Percentiles rank a stretch among this genome's conserved stretches.
Conservation (phyloP, 1,140 invertebrate species). For the Mactra quadrangularis region DNA sequence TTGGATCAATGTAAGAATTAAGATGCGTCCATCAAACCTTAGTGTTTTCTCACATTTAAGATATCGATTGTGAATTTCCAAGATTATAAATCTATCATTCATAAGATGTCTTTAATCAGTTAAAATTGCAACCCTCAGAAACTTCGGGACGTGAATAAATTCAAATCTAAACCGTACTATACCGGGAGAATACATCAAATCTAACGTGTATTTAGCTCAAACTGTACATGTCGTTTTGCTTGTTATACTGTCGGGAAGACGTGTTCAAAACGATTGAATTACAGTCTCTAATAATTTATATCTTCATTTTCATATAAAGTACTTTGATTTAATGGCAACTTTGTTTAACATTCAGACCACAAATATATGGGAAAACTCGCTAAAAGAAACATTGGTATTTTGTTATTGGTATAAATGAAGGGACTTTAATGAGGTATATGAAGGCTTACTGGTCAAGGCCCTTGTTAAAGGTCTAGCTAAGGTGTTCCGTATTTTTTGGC, state of each 20-base stretch:
- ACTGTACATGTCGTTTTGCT: slow-evolving; percentile 32
- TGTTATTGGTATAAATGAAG: too few species aligned
- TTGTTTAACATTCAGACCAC: too few species aligned
- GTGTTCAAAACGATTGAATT: slow-evolving; percentile 38
- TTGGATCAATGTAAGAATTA: not conserved
- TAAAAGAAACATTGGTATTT: too few species aligned
- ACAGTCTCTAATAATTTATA: slow-evolving; percentile 33
- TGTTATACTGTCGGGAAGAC: not conserved
- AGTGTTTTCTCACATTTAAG: slow-evolving; percentile 8
- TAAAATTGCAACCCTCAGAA: slow-evolving; percentile 32
- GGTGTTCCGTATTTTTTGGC: too few species aligned
- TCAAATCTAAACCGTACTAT: slow-evolving; percentile 13
- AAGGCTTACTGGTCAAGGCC: too few species aligned
- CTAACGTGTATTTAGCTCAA: slow-evolving; percentile 27
- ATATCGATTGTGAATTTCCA: slow-evolving; percentile 28
- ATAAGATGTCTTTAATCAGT: slow-evolving; percentile 29
- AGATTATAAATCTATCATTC: slow-evolving; percentile 45
- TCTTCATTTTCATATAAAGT: slow-evolving; percentile 41
- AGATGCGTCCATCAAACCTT: slow-evolving; percentile 25
- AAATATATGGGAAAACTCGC: too few species aligned
- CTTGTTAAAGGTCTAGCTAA: too few species aligned
- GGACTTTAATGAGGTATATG: too few species aligned
- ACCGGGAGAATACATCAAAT: slow-evolving; percentile 21
- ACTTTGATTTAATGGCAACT: slow-evolving; percentile 16
- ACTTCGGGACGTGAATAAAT: slow-evolving; percentile 14